These are phyloP conservation scores for Drosophila testacea DNA, from an alignment of 2,888 invertebrate genomes.

Conservation along the genomic window DNA sequence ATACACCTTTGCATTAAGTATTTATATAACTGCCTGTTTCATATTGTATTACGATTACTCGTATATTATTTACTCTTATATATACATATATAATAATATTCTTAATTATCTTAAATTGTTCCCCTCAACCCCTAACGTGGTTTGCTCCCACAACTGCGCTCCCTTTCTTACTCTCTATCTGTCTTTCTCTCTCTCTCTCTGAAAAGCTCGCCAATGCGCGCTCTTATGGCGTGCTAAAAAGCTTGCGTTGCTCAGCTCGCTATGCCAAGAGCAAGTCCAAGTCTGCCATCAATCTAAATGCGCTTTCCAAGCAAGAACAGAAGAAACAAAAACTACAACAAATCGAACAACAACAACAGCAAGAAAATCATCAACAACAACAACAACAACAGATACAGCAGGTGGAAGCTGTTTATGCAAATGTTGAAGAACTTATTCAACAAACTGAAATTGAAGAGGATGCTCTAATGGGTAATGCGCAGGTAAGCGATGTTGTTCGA, in stretches of 20 bases:
- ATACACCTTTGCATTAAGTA: slow-evolving; percentile 37
- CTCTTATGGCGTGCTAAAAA: slow-evolving; percentile 71
- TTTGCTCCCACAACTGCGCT: background rate
- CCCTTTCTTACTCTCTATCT: background rate
- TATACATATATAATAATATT: slow-evolving; percentile 7
- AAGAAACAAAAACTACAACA: slow-evolving; percentile 49
- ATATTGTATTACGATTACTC: slow-evolving; percentile 8
- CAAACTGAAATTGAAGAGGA: slow-evolving; percentile 54
- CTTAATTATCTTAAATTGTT: background rate
- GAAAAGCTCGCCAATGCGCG: slow-evolving; percentile 71
- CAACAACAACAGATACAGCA: slow-evolving; percentile 12
- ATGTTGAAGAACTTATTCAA: slow-evolving; percentile 56
- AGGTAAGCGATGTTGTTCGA: slow-evolving; percentile 61
- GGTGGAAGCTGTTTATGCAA: slow-evolving; percentile 65
- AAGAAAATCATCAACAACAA: slow-evolving; percentile 18
- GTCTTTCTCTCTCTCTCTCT: slow-evolving; percentile 8
- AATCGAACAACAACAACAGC: slow-evolving; percentile 14
- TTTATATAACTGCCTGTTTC: slow-evolving; percentile 3
- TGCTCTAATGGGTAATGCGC: slow-evolving; percentile 71
- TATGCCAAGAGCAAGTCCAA: slow-evolving; percentile 70
- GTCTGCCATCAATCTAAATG: slow-evolving; percentile 71
- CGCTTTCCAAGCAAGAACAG: slow-evolving; percentile 63
- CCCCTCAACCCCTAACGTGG: background rate
- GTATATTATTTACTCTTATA: slow-evolving; percentile 9
- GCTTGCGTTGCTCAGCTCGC: slow-evolving; percentile 68